These are phyloP conservation scores for Acromyrmex heyeri DNA, from an alignment of 1,140 invertebrate species.

Conservation along the genomic window DNA sequence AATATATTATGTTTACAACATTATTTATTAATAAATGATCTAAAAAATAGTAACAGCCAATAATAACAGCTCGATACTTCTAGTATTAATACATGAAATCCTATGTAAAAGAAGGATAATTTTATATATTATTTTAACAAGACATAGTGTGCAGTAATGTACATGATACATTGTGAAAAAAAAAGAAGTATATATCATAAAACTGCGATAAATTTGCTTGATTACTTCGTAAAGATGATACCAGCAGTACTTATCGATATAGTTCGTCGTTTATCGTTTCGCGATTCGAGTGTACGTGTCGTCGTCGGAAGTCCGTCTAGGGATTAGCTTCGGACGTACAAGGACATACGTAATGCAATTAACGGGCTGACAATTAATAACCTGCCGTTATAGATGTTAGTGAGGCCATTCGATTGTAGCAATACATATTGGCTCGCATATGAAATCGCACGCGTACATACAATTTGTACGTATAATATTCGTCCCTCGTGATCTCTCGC, in stretches of 20 bases:
- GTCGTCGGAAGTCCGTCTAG: slow-evolving; percentile 59
- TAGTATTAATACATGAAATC: neutral
- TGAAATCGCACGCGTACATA: slow-evolving; percentile 58
- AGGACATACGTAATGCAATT: slow-evolving; percentile 73
- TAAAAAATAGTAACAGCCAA: too few relatives aligned
- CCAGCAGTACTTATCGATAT: neutral
- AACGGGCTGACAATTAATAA: slow-evolving; percentile 76
- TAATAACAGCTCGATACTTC: too few relatives aligned
- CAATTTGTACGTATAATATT: slow-evolving; percentile 53
- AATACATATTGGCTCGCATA: slow-evolving; percentile 7
- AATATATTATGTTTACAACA: too few relatives aligned
- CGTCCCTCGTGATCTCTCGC: slow-evolving; percentile 25
- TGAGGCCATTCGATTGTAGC: slow-evolving; percentile 68
- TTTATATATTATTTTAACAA: neutral
- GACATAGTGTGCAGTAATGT: neutral
- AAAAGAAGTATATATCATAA: neutral
- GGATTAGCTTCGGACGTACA: slow-evolving; percentile 62
- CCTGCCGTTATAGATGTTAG: slow-evolving; percentile 67
- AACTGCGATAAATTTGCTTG: neutral
- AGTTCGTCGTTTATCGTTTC: neutral
- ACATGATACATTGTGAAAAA: too few relatives aligned
- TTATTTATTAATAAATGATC: too few relatives aligned
- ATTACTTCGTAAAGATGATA: neutral
- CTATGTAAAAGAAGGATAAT: neutral
- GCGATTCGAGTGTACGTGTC: slow-evolving; percentile 13